Evolutionary conservation across 2,888 invertebrate genomes (phyloP), one percentile per base, ranked within the genome.

Genomic region (Trissonchulus sp.): DNA sequence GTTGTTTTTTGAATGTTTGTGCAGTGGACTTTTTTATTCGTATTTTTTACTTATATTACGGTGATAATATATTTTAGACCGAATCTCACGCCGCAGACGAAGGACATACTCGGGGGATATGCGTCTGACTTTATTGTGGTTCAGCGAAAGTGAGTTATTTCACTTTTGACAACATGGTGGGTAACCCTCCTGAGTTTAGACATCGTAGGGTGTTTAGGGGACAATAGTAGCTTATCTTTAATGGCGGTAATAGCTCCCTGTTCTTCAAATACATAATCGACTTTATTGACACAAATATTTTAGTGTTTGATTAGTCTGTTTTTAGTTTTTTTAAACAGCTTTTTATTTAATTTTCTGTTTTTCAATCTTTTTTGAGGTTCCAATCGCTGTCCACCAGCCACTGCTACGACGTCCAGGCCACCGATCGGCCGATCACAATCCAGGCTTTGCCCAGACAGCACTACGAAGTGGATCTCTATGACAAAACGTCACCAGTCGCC

Each of bases 111-210:
- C n/a, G n/a, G 31, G 28, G 63, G 73, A 15, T 80, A 78, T 73
- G 60, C 76, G 65, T 69, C 71, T 15, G 74, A 79, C 34, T 80
- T 75, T 71, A 65, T 75, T 23, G 38, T 80, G 23, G 77, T 80
- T 18, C 74, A 80, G 2, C 30, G 71, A 28, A 76, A 63, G 76
- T 73, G 2, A 69, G 62, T 60, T 48, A 48, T 48, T 15, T 48
- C 23, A 15, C 8, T 48, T 15, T 15, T 48, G 48, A 48, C 48
- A 48, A 48, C 48, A 48, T 8, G 48, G 8, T 48, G 48, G n/a
- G n/a, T n/a, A n/a, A 48, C 8, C 48, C 48, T 48, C 23, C 48
- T 48, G 48, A 23, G 48, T 23, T 48, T 48, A 48, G 8, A 15
- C 48, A 15, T 15, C 8, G 48, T 8, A 48, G 23, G 8, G 8